A percentile compares a stretch with the other conserved stretches of the same genome.
Evolutionary conservation across 2,113 vertebrate genomes (phyloP).

Genomic region (Atractosteus spatula): DNA sequence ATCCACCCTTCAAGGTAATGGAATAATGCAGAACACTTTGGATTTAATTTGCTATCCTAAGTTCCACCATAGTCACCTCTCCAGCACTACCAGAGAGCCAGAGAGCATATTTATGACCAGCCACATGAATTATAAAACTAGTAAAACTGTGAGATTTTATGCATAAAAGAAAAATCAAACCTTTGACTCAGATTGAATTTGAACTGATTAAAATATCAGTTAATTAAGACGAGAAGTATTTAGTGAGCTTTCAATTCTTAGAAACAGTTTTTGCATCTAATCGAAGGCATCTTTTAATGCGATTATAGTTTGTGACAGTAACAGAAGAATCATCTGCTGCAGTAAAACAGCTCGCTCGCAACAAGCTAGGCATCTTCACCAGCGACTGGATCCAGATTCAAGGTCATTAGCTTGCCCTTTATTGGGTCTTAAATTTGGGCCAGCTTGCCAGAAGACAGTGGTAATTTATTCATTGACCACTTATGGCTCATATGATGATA

Average conservation of each 20-base stretch:
- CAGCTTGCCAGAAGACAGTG: slow-evolving; percentile 44
- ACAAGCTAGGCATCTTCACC: neutral
- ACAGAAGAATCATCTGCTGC: neutral
- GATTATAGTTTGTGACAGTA: slow-evolving; percentile 8
- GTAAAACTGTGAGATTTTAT: neutral
- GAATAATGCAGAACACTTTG: too few relatives aligned
- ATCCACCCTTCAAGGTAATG: too few relatives aligned
- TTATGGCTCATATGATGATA: slow-evolving; percentile 30
- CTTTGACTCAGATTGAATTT: slow-evolving; percentile 1
- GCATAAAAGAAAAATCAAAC: neutral
- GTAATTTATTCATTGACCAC: slow-evolving; percentile 20
- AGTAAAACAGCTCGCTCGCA: neutral
- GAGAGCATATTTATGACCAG: too few relatives aligned
- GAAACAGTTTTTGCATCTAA: neutral
- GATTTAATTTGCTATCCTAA: too few relatives aligned
- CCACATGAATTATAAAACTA: too few relatives aligned
- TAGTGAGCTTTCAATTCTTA: slow-evolving; percentile 11
- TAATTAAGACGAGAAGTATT: slow-evolving; percentile 1
- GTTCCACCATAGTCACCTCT: too few relatives aligned
- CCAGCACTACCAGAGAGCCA: too few relatives aligned
- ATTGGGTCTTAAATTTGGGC: slow-evolving; percentile 32
- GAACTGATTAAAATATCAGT: neutral
- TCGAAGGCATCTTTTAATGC: neutral
- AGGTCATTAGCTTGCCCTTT: slow-evolving; percentile 29
- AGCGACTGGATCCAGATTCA: slow-evolving; percentile 3